Conservation (phyloP, 2,113 vertebrate species). For the Rhea pennata region DNA sequence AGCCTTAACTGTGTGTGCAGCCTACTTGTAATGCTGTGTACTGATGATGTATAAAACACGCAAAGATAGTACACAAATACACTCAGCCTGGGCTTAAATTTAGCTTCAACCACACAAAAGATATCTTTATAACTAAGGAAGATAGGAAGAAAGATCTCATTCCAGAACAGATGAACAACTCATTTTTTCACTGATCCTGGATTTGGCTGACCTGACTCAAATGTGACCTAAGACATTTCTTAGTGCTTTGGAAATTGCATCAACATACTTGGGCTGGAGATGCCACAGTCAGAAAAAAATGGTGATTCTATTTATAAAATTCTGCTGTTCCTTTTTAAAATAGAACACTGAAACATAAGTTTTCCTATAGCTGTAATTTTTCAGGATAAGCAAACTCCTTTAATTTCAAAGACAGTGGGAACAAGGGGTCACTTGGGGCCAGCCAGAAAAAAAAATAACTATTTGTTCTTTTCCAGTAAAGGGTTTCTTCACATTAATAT, state of each 20-base stretch:
- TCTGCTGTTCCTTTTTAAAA: conserved; percentile 58
- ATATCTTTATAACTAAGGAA: conserved; percentile 55
- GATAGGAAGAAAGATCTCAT: conserved; percentile 59
- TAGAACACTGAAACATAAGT: conserved; percentile 41
- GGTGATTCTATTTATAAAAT: conserved; percentile 62
- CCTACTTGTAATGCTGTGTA: background rate
- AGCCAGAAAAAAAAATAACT: conserved; percentile 15
- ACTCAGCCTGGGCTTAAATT: conserved; percentile 41
- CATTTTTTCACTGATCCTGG: conserved; percentile 58
- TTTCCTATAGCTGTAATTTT: conserved; percentile 53
- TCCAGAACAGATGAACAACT: conserved; percentile 54
- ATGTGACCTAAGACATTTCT: conserved; percentile 68
- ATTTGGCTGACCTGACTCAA: conserved; percentile 67
- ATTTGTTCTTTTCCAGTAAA: conserved; percentile 2
- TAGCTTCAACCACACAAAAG: conserved; percentile 51
- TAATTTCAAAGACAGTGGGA: conserved; percentile 58
- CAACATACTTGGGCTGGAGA: conserved; percentile 59
- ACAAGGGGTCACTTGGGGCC: conserved; percentile 42
- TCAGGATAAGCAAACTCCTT: conserved; percentile 52
- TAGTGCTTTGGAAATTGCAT: conserved; percentile 69
- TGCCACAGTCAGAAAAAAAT: background rate
- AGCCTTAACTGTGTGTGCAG: background rate
- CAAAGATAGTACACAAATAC: conserved; percentile 22
- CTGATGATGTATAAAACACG: background rate
- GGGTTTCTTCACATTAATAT: background rate